A percentile compares a stretch with the other conserved stretches of the same genome.
phyloP scores from a whole-genome alignment of 1,140 invertebrate genomes.

The Sycophaga agraensis region DNA sequence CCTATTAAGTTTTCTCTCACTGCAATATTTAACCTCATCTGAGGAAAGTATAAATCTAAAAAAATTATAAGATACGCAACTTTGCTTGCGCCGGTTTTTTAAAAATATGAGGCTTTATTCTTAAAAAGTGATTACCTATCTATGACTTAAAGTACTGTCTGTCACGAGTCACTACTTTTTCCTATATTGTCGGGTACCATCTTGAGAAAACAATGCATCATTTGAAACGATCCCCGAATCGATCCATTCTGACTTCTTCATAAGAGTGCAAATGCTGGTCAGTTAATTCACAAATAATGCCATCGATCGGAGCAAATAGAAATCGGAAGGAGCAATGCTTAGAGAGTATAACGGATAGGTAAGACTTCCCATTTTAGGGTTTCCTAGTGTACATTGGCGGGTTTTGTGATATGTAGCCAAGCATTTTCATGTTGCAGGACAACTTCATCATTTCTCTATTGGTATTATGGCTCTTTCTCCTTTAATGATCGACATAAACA shows the following conservation, averaged over 20 bases:
- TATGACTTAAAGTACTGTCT: constrained; percentile 1
- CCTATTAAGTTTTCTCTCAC: too few relatives aligned
- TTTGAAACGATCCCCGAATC: neutral
- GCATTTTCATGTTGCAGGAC: neutral
- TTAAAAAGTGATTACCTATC: neutral
- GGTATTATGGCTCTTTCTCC: neutral
- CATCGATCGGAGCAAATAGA: neutral
- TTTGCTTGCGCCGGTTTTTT: neutral
- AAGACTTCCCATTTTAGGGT: neutral
- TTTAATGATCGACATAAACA: neutral
- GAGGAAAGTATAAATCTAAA: too few relatives aligned
- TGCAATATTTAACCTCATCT: too few relatives aligned
- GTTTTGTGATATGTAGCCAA: neutral
- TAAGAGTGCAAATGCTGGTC: neutral
- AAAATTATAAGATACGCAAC: too few relatives aligned
- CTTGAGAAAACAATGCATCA: neutral
- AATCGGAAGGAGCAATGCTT: neutral
- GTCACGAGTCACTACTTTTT: constrained; percentile 17
- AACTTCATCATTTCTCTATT: neutral
- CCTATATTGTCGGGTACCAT: neutral
- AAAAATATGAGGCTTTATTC: neutral
- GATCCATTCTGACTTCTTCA: constrained; percentile 15
- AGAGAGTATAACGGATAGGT: neutral
- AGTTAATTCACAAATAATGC: too few relatives aligned
- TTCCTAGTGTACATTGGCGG: neutral